Percentiles rank a stretch among this genome's conserved stretches.
phyloP scores from a whole-genome alignment of 1,140 invertebrate genomes.

The Pogonomyrmex barbatus region DNA sequence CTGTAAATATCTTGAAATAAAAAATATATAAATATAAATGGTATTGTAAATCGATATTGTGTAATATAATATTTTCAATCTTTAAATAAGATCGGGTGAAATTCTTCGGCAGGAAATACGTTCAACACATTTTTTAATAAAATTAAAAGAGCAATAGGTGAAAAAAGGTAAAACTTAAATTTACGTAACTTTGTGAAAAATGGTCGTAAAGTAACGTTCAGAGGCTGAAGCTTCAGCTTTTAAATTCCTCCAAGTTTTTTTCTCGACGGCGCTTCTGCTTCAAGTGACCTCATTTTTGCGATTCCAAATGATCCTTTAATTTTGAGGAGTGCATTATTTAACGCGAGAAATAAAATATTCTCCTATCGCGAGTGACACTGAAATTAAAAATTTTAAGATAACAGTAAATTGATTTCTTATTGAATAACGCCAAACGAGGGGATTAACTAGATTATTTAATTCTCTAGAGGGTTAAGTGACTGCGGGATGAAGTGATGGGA shows the following conservation, averaged over 20 bases:
- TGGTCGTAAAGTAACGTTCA: background rate
- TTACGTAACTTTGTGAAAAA: constrained; percentile 11
- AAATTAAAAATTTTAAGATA: background rate
- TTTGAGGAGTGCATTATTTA: constrained; percentile 15
- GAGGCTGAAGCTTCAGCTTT: background rate
- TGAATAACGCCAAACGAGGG: background rate
- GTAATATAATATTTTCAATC: background rate
- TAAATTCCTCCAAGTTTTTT: constrained; percentile 25
- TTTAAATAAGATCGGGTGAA: background rate
- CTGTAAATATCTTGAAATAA: background rate
- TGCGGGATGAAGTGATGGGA: constrained; percentile 4
- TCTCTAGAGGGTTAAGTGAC: constrained; percentile 7
- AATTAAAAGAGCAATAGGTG: background rate
- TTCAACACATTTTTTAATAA: background rate
- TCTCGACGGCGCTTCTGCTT: background rate
- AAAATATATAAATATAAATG: background rate
- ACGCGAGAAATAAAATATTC: background rate
- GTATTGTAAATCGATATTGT: background rate
- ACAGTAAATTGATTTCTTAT: constrained; percentile 20
- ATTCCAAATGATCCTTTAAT: constrained; percentile 25
- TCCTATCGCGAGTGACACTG: background rate
- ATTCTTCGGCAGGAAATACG: background rate
- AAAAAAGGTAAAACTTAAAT: constrained; percentile 17
- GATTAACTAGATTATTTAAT: constrained; percentile 17
- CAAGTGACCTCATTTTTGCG: background rate